These are phyloP conservation scores for Lasioglossum malachurum DNA, from an alignment of 2,888 invertebrate species.

Conservation along the genomic window DNA sequence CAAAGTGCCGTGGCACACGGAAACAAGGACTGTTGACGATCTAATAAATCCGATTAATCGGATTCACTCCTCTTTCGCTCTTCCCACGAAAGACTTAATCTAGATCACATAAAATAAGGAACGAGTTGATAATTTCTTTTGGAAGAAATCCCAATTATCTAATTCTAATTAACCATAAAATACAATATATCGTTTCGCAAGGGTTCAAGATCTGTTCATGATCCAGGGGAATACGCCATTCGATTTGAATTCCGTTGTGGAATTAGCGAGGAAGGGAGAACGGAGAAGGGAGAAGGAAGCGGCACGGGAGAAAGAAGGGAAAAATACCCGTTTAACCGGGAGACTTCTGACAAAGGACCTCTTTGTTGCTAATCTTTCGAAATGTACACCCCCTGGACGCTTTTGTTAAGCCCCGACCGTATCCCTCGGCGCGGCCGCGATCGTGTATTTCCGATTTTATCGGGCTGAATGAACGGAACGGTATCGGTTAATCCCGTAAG, in stretches of 20 bases:
- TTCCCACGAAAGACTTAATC: background rate
- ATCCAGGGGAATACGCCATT: background rate
- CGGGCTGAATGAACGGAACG: constrained; percentile 34
- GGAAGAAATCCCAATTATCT: too few relatives aligned
- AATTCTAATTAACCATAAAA: too few relatives aligned
- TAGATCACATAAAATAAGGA: too few relatives aligned
- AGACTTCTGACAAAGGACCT: constrained; percentile 49
- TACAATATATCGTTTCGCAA: background rate
- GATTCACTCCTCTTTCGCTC: background rate
- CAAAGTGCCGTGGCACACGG: background rate
- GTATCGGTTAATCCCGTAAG: constrained; percentile 45
- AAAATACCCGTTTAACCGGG: constrained; percentile 29
- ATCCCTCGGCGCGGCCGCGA: constrained; percentile 22
- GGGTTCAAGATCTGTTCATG: too few relatives aligned
- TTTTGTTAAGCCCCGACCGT: constrained; percentile 32
- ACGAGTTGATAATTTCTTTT: too few relatives aligned
- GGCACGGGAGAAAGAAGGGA: background rate
- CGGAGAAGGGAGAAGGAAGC: background rate
- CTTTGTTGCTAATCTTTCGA: constrained; percentile 58
- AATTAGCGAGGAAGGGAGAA: background rate
- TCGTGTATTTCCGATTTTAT: constrained; percentile 55
- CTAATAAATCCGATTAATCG: background rate
- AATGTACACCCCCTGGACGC: constrained; percentile 33
- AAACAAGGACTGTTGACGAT: background rate
- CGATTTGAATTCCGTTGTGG: background rate